phyloP scores from a whole-genome alignment of 2,113 vertebrate genomes.

The Stictonetta naevosa region DNA sequence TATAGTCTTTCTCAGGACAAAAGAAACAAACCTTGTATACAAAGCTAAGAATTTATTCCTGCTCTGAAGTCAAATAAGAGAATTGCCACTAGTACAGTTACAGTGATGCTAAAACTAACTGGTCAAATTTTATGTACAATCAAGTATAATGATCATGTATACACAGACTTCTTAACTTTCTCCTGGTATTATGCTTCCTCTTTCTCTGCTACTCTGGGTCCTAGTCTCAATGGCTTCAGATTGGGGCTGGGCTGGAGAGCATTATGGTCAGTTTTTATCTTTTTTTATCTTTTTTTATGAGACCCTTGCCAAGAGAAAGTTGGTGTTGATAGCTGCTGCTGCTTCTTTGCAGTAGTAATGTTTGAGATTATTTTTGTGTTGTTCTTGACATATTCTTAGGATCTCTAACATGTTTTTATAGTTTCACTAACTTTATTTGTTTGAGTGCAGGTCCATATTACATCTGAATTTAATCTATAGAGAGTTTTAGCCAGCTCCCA shows the following conservation, averaged over 20 bases:
- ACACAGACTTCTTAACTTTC: background rate
- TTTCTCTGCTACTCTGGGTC: background rate
- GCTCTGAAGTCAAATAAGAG: background rate
- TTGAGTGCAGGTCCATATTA: background rate
- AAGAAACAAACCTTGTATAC: background rate
- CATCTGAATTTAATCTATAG: background rate
- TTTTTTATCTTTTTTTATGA: no score
- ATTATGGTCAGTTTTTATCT: background rate
- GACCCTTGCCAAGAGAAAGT: background rate
- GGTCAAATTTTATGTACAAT: background rate
- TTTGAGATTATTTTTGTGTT: background rate
- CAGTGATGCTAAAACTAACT: background rate
- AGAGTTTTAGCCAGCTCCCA: background rate
- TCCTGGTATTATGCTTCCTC: background rate
- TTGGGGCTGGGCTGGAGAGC: background rate
- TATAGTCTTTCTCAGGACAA: background rate
- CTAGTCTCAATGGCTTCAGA: background rate
- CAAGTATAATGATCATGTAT: background rate
- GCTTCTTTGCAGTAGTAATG: background rate
- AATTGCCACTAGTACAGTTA: background rate
- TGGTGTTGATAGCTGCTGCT: background rate
- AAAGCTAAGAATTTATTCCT: background rate
- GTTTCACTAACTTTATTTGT: background rate
- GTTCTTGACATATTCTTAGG: background rate
- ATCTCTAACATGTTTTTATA: background rate